These are phyloP conservation scores for Cathartes aura DNA, from an alignment of 2,113 vertebrate species.

Conservation along the genomic window DNA sequence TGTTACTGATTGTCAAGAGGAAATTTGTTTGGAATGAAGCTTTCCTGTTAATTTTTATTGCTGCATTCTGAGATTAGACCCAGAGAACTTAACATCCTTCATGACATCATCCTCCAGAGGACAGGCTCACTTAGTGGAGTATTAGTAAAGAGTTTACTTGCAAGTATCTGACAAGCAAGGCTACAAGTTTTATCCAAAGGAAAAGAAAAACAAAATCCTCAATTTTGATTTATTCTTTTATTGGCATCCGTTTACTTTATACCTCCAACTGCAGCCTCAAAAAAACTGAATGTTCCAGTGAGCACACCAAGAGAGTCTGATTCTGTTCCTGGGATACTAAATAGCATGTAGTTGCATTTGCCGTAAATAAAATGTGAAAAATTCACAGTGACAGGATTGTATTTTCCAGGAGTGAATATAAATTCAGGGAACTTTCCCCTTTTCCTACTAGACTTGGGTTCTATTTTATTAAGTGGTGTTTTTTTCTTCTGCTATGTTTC, in stretches of 20 bases:
- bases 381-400: neutral
- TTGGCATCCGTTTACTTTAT: neutral
- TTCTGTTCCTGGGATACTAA: neutral
- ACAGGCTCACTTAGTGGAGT: neutral
- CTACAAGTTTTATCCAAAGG: neutral
- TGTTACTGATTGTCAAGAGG: constrained; percentile 36
- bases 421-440: neutral
- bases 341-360: neutral
- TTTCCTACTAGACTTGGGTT: neutral
- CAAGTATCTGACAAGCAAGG: neutral
- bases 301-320: neutral
- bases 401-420: neutral
- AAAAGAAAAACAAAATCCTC: neutral
- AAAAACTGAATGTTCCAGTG: neutral
- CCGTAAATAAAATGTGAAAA: neutral
- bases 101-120: neutral
- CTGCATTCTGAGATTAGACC: constrained; percentile 7
- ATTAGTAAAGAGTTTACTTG: neutral
- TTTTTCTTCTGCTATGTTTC: constrained; percentile 3
- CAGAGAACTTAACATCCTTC: neutral
- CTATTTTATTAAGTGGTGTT: neutral
- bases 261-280: neutral
- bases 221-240: neutral
- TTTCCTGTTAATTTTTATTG: constrained; percentile 61
- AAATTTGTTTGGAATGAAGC: constrained; percentile 30